These are phyloP conservation scores for Rostratula benghalensis DNA, from an alignment of 2,113 vertebrate genomes.

Conservation along the genomic window DNA sequence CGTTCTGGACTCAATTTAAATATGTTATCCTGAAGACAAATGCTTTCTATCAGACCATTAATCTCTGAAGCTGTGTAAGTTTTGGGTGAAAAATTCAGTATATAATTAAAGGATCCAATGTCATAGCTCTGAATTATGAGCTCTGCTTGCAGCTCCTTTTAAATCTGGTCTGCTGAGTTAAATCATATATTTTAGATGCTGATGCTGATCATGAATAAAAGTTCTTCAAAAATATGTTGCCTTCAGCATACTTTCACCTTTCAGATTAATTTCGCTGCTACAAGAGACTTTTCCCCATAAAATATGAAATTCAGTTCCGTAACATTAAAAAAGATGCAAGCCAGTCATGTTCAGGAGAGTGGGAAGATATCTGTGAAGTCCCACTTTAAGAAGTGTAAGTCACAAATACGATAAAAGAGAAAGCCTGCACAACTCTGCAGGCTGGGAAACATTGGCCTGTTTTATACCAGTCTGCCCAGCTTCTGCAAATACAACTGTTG, in stretches of 20 bases:
- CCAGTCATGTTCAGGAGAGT: neutral
- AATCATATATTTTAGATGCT: neutral
- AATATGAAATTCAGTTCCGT: neutral
- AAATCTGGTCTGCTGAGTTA: slow-evolving; percentile 25
- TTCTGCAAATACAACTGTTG: neutral
- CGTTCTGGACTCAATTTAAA: neutral
- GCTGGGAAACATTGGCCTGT: neutral
- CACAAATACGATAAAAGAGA: neutral
- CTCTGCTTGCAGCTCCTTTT: slow-evolving; percentile 24
- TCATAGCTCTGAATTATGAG: slow-evolving; percentile 45
- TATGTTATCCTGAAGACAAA: slow-evolving; percentile 9
- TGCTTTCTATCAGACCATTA: neutral
- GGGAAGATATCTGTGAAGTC: neutral
- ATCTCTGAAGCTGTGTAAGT: neutral
- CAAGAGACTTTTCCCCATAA: neutral
- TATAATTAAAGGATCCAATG: slow-evolving; percentile 15
- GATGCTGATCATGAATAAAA: neutral
- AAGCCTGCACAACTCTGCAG: neutral
- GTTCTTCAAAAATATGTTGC: neutral
- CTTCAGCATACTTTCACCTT: slow-evolving; percentile 12
- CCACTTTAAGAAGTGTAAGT: neutral
- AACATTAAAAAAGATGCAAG: neutral
- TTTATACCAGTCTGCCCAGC: too few relatives aligned
- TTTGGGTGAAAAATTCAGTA: slow-evolving; percentile 29
- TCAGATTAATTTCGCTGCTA: slow-evolving; percentile 14